Evolutionary conservation across 35 echinoderm and acorn worm species (phyloP).

Genomic region (Strongylocentrotus purpuratus): DNA sequence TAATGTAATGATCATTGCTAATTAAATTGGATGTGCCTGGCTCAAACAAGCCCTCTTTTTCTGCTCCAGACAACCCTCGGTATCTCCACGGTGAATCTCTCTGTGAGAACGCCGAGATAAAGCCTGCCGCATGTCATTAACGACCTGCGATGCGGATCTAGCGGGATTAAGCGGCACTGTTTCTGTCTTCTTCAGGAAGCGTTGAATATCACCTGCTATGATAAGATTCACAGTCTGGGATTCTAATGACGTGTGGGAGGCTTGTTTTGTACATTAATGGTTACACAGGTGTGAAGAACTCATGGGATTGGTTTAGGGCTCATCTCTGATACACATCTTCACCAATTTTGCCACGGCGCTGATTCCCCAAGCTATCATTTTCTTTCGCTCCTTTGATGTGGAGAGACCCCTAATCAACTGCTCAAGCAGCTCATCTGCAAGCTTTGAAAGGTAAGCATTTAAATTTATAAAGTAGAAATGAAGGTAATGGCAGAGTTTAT

Average conservation of each 20-base stretch:
- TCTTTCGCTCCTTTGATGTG: constrained; percentile 8
- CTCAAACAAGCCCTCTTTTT: constrained; percentile 34
- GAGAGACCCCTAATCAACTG: not conserved
- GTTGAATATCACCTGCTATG: constrained; percentile 9
- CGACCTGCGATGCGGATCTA: not conserved
- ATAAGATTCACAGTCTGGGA: constrained; percentile 30
- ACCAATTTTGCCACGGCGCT: not conserved
- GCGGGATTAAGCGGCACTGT: constrained; percentile 27
- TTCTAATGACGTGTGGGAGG: not conserved
- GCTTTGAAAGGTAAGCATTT: not conserved
- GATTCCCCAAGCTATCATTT: not conserved
- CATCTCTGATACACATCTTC: not conserved
- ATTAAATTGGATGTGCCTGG: constrained; percentile 37
- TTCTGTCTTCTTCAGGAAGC: not conserved
- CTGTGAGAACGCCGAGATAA: not conserved
- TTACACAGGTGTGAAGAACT: not conserved
- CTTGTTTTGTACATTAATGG: constrained; percentile 37
- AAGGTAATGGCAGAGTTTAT: not conserved
- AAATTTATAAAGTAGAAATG: not conserved
- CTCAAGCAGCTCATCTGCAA: not conserved
- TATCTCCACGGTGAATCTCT: constrained; percentile 19
- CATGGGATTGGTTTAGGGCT: not conserved
- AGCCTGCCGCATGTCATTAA: constrained; percentile 8
- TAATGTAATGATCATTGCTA: constrained; percentile 45
- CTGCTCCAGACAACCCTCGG: not conserved